Base-by-base conservation (phyloP, 2,797 vertebrate genomes). In the Chelon auratus region DNA sequence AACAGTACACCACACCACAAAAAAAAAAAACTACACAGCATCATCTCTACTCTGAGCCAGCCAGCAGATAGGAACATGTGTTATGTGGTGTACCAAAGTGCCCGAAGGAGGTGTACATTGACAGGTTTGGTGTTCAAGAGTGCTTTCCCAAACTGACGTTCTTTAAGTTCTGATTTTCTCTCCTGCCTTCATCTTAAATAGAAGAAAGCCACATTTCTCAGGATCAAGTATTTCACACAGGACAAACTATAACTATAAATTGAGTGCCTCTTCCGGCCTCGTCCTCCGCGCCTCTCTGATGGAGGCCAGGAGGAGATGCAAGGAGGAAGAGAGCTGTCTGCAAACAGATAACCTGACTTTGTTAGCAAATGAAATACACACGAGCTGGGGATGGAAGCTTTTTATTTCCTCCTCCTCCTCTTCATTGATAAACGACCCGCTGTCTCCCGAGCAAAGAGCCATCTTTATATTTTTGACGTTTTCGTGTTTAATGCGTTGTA, bases 401-500 rank as follows among this genome's bases (percentile, higher is more conserved):
- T 94, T 95, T 94, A 94, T 94, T 93, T 93, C 86, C 89, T 89
- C 86, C 87, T 89, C 86, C 87, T 91, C 87, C 84, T 91, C 84
- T 81, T 86, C 85, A 80, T 72, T 93, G 94, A 95, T 95, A 92
- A 95, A 95, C 90, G 94, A 90, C 86, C 75, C 3, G 86, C 91
- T 94, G 93, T 93, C 92, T 88, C 77, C 80, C 12, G 43, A 89
- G 93, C 91, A 84, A 90, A 93, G 87, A 95, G 94, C 89, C 82
- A 87, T 93, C 92, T 94, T 93, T 92, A 94, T 94, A 94, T 95
- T 95, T 95, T 92, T 95, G 93, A 95, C 91, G 82, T 95, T 95
- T 95, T 93, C 77, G 53, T 93, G 91, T 95, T 94, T 95, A 95
- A 95, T 94, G 93, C 81, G 81, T 91, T 94, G 88, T 94, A 92